These are phyloP conservation scores for Cephalopholis sonnerati DNA, from an alignment of 2,113 vertebrate genomes.

Conservation along the genomic window DNA sequence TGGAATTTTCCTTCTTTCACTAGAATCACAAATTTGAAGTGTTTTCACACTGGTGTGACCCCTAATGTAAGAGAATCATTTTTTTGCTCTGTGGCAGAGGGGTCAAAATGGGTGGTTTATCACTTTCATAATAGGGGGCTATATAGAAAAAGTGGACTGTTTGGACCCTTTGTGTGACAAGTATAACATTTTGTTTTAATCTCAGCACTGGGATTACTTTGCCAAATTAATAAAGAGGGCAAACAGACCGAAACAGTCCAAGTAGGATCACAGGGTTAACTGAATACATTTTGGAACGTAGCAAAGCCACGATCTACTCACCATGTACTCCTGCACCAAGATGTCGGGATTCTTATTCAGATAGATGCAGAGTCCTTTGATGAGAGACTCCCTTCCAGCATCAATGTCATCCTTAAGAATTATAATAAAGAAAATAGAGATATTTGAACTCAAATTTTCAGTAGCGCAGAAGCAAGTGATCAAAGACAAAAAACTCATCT, in stretches of 20 bases:
- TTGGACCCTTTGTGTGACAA: not conserved
- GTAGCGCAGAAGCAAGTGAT: not conserved
- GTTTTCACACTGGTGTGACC: not conserved
- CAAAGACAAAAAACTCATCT: not conserved
- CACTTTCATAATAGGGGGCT: not conserved
- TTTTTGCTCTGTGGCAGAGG: not conserved
- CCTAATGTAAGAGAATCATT: not conserved
- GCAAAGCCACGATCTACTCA: not conserved
- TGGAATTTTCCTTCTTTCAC: not conserved
- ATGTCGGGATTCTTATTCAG: not conserved
- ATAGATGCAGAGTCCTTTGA: conserved; percentile 26
- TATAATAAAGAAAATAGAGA: conserved; percentile 9
- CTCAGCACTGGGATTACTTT: not conserved
- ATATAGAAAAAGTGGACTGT: not conserved
- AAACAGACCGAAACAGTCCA: not conserved
- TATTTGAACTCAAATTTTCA: conserved; percentile 1
- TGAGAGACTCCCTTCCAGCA: not conserved
- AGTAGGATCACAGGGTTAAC: not conserved
- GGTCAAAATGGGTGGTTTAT: not conserved
- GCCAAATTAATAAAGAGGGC: not conserved
- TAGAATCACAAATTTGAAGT: not conserved
- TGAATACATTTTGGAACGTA: not conserved
- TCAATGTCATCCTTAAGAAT: conserved; percentile 7
- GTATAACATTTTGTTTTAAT: not conserved
- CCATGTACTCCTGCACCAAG: conserved; percentile 12